Evolutionary conservation across 2,888 invertebrate species (phyloP), one percentile per base, ranked within the genome.

Genomic region (Tromatobia lineatoria): DNA sequence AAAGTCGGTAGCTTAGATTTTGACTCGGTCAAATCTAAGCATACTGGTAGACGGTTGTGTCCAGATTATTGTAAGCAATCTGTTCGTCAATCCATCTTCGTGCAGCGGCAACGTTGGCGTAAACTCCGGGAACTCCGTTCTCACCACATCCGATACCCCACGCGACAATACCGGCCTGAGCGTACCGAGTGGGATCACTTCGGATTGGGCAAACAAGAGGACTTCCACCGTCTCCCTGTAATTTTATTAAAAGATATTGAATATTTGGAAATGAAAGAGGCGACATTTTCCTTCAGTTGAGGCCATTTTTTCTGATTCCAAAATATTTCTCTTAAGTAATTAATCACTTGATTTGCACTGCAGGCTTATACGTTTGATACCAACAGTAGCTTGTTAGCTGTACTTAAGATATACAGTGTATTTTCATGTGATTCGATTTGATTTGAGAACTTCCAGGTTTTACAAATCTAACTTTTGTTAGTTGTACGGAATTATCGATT

Each of bases 61-160:
- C 94, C 61, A 94, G 91, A 57, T 94, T 94, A 77, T 95, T 92
- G 61, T 93, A 94, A 52, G 89, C 92, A 42, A 95, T 92, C 84
- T 95, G 94, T 86, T 95, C 94, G 87, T 96, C 96, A 83, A 98
- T 96, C 97, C 98, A 98, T 13, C 94, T 92, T 0, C 96, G 94
- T 13, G 96, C 94, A 45, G 94, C 91, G 0, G 95, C 94, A 1
- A 98, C 95, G 91, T 96, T 96, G 0, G 96, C 96, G 91, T 97
- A 98, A 0, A 97, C 96, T 0, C 97, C 97, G 0, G 97, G 97
- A 23, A 95, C 94, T 54, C 95, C 94, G 70, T 95, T 94, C 74
- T 95, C 94, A 0, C 97, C 97, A 89, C 98, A 98, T 0, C 96
- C 97, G 86, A 98, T 96, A 20, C 98, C 97, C 97, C 97, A 98